Evolutionary conservation across 2,797 vertebrate genomes (phyloP), one percentile per base, ranked within the genome.

Genomic region (Arctocebus calabarensis): DNA sequence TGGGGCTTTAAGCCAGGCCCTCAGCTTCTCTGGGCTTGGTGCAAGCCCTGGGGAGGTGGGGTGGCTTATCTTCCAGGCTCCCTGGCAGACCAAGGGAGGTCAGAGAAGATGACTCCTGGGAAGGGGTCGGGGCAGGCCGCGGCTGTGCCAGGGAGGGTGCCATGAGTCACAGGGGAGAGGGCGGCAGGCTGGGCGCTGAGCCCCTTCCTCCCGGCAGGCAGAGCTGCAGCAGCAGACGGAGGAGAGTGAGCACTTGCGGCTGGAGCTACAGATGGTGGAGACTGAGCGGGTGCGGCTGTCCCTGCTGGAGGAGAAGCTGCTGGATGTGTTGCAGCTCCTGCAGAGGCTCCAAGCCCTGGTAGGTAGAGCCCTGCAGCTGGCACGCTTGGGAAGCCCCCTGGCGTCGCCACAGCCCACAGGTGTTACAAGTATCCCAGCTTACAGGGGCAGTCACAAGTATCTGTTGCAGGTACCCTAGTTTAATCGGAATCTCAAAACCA

Each of bases 231-330:
- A 98, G 97, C 99, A 99, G 97, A 98, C 95, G 0, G 99, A 99
- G 64, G 99, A 99, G 98, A 98, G 98, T 0, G 99, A 99, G 94
- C 92, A 98, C 73, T 98, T 99, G 83, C 99, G 99, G 97, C 97
- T 98, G 98, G 99, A 99, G 98, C 98, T 99, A 93, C 99, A 99
- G 98, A 99, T 99, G 99, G 87, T 99, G 98, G 99, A 99, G 98
- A 99, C 99, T 0, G 99, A 99, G 98, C 98, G 99, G 83, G 99
- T 99, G 17, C 99, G 99, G 55, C 98, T 98, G 77, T 98, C 98
- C 0, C 91, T 98, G 93, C 96, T 98, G 96, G 99, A 99, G 96
- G 99, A 99, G 97, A 99, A 99, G 97, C 99, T 99, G n/a, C 96
- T 99, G 98, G 99, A 99, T 84, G 99, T 99, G 88, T 98, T 99